phyloP scores from a whole-genome alignment of 23 tunicate genomes.

The Halocynthia roretzi region DNA sequence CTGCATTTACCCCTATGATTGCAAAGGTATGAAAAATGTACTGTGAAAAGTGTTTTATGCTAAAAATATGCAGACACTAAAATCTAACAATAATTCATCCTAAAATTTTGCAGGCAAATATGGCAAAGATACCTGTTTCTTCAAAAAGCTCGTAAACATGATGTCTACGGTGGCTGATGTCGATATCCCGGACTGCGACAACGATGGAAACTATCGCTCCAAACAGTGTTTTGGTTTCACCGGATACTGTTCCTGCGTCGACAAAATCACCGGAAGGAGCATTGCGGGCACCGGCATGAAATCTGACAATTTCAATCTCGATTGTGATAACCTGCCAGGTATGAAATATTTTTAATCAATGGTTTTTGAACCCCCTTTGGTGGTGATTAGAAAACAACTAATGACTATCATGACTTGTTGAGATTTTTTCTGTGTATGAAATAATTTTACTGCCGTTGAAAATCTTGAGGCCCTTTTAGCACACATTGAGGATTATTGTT shows the following conservation, averaged over 20 bases:
- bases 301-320: background rate
- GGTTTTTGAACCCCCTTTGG: too few relatives aligned
- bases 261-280: conserved; percentile 7
- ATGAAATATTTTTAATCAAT: too few relatives aligned
- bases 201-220: conserved; percentile 12
- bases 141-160: background rate
- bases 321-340: background rate
- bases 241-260: conserved; percentile 15
- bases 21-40: background rate
- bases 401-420: too few relatives aligned
- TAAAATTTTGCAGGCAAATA: background rate
- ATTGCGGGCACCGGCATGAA: background rate
- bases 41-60: too few relatives aligned
- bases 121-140: background rate
- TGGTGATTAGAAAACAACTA: too few relatives aligned
- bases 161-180: background rate
- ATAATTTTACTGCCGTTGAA: too few relatives aligned
- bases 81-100: background rate
- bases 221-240: conserved; percentile 2
- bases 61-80: too few relatives aligned
- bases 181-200: conserved; percentile 9
- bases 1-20: background rate
- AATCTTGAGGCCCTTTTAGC: too few relatives aligned
- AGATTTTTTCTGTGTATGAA: too few relatives aligned
- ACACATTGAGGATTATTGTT: too few relatives aligned